Evolutionary conservation across 2,113 vertebrate species (phyloP).

Genomic region (Tauraco erythrolophus): DNA sequence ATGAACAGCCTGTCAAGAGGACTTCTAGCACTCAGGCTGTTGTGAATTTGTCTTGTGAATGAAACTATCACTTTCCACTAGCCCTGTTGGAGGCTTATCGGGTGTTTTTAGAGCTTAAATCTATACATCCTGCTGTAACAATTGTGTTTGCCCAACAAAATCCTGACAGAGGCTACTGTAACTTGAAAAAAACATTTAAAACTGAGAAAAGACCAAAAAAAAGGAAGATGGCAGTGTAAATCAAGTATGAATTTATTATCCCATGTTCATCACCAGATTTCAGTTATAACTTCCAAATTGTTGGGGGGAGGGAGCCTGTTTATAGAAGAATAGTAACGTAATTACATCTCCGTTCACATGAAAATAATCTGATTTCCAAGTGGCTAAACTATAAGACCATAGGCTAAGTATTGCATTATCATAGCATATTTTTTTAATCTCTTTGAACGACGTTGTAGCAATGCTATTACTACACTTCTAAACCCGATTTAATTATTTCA

Average conservation of each 20-base stretch:
- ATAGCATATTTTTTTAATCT: neutral
- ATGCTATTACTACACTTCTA: neutral
- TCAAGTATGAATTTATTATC: neutral
- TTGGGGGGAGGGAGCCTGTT: neutral
- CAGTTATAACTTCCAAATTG: neutral
- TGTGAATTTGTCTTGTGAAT: neutral
- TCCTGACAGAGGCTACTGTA: neutral
- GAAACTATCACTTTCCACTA: neutral
- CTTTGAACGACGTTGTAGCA: neutral
- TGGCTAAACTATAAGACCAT: neutral
- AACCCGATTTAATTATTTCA: neutral
- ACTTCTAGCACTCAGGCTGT: neutral
- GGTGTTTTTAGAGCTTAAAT: neutral
- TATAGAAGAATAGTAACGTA: neutral
- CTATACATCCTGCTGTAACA: neutral
- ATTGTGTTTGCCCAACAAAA: neutral
- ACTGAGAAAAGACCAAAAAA: neutral
- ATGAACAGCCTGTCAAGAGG: neutral
- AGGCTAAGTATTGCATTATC: neutral
- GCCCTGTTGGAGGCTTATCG: neutral
- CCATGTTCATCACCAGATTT: neutral
- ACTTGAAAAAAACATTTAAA: neutral
- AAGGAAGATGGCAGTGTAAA: neutral
- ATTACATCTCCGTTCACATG: neutral
- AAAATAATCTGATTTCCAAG: neutral